phyloP scores from a whole-genome alignment of 2,113 vertebrate genomes.

The Calcarius ornatus region DNA sequence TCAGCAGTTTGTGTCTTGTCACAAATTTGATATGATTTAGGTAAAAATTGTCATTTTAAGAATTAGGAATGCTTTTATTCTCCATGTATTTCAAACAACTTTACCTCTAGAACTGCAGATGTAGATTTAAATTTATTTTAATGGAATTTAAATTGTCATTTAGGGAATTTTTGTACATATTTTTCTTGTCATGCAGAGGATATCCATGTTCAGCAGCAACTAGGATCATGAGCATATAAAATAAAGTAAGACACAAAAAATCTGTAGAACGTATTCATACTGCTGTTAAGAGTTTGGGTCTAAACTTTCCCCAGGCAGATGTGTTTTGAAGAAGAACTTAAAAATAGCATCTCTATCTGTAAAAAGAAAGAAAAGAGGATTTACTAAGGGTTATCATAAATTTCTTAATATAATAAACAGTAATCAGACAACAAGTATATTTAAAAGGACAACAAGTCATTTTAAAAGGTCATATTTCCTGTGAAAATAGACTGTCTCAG shows the following conservation, averaged over 20 bases:
- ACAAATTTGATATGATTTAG: conserved; percentile 70
- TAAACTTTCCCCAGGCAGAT: background rate
- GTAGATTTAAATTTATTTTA: conserved; percentile 56
- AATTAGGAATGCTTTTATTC: conserved; percentile 70
- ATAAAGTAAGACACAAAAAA: conserved; percentile 56
- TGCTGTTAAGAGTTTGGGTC: background rate
- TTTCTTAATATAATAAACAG: conserved; percentile 67
- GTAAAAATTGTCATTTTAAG: conserved; percentile 65
- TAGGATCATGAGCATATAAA: conserved; percentile 60
- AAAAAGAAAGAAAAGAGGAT: background rate
- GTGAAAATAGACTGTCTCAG: conserved; percentile 53
- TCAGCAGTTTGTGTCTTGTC: conserved; percentile 66
- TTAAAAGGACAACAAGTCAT: conserved; percentile 52
- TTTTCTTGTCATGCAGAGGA: conserved; percentile 64
- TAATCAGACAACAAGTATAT: conserved; percentile 66
- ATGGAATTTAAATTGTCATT: conserved; percentile 63
- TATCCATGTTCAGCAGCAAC: conserved; percentile 52
- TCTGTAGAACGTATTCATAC: background rate
- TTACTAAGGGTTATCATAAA: conserved; percentile 30
- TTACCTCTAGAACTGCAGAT: conserved; percentile 47
- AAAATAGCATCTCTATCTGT: background rate
- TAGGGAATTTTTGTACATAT: conserved; percentile 51
- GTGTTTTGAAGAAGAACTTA: background rate
- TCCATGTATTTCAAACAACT: conserved; percentile 54
- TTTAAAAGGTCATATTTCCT: conserved; percentile 64